Base-by-base conservation (phyloP, 1,140 invertebrate genomes). In the Pseudobourletiella spinata region DNA sequence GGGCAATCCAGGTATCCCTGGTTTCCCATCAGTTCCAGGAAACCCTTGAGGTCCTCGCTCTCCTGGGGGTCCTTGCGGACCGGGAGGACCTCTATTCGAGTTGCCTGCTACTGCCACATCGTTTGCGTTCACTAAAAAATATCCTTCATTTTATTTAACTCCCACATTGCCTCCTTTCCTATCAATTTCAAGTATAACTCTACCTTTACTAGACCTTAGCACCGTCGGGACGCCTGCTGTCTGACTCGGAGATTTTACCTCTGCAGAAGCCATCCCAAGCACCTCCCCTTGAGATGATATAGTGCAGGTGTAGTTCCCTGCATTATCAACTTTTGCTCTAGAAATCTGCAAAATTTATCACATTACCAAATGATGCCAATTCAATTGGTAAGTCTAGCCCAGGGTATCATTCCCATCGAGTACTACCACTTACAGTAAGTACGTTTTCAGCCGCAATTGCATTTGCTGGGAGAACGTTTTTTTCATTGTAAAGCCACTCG, bases 21-120 rank as follows among this genome's bases (percentile, higher is more conserved):
- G n/a, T n/a, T n/a, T n/a, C n/a, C n/a, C n/a, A n/a, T n/a, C n/a
- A n/a, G n/a, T n/a, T n/a, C n/a, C n/a, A n/a, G n/a, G n/a, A n/a
- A n/a, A n/a, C n/a, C n/a, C n/a, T n/a, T n/a, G n/a, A n/a, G n/a
- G n/a, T n/a, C n/a, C 73, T 56, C 58, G 58, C 28, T 64, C 63
- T 26, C 72, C 72, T 50, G 63, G 54, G 11, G 46, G 32, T 2
- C 76, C 76, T 57, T 24, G 43, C 11, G 30, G 11, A 2, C 70
- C 70, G 26, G 69, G 64, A 16, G 46, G 56, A 28, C 70, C 70
- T 50, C n/a, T n/a, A n/a, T n/a, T n/a, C n/a, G n/a, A n/a, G n/a
- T n/a, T n/a, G n/a, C n/a, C n/a, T n/a, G n/a, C n/a, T n/a, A n/a
- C n/a, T 44, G 55, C 35, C 14, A 42, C 18, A 42, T 42, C 14